Percentiles rank a stretch among this genome's conserved stretches.
Conservation (phyloP, 2,797 vertebrate species). For the Aldrovandia affinis region DNA sequence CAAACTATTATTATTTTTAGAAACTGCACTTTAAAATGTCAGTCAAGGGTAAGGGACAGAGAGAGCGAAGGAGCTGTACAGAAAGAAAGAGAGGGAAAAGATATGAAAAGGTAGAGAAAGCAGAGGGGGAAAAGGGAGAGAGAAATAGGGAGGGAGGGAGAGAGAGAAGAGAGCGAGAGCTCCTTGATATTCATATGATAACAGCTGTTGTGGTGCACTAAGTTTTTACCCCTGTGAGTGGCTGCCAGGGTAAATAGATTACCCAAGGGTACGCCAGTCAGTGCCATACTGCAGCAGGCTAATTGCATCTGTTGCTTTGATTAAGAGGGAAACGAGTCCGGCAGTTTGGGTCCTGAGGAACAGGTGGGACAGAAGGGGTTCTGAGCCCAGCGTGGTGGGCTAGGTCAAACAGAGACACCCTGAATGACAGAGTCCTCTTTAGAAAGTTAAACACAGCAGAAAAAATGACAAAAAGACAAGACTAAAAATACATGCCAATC, state of each 20-base stretch:
- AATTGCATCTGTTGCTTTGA: conserved; percentile 71
- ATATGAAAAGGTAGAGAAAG: neutral
- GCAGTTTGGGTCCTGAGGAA: conserved; percentile 20
- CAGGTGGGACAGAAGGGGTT: neutral
- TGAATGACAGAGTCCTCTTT: too few relatives aligned
- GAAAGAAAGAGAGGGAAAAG: too few relatives aligned
- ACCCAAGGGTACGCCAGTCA: conserved; percentile 61
- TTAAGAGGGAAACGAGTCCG: conserved; percentile 59
- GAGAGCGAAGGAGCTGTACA: neutral
- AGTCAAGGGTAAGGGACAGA: neutral
- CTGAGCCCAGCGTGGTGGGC: conserved; percentile 30
- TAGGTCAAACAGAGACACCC: neutral
- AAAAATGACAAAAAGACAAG: too few relatives aligned
- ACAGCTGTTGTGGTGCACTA: conserved; percentile 61
- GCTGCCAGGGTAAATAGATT: conserved; percentile 74
- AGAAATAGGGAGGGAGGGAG: neutral
- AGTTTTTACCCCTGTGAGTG: conserved; percentile 61
- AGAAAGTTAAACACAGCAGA: too few relatives aligned
- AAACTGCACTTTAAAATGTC: neutral
- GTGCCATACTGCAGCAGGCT: conserved; percentile 45
- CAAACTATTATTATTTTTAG: too few relatives aligned
- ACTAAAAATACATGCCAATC: neutral
- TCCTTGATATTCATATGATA: conserved; percentile 53
- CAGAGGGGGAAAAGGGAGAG: neutral
- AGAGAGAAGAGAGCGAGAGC: conserved; percentile 25